Percentiles rank a stretch among this genome's conserved stretches.
phyloP scores from a whole-genome alignment of 2,888 invertebrate genomes.

The Hybos culiciformis region DNA sequence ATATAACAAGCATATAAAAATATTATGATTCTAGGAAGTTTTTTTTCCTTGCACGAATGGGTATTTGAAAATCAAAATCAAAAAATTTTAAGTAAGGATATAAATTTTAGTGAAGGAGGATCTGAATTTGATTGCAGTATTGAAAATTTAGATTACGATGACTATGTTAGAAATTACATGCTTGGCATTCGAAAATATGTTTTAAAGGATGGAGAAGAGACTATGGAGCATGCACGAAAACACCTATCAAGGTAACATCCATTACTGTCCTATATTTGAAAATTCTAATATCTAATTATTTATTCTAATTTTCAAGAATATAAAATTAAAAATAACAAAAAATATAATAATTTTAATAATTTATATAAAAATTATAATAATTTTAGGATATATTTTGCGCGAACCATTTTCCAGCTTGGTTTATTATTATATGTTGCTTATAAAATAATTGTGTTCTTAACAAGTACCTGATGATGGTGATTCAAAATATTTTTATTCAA shows the following conservation, averaged over 20 bases:
- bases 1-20: background rate
- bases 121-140: slow-evolving; percentile 53
- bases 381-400: background rate
- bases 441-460: no score
- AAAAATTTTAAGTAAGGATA: slow-evolving; percentile 41
- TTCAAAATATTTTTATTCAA: no score
- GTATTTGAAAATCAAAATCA: slow-evolving; percentile 55
- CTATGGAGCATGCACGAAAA: slow-evolving; percentile 47
- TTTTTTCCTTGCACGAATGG: slow-evolving; percentile 79
- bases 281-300: no score
- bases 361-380: background rate
- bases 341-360: background rate
- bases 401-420: background rate
- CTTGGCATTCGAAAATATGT: slow-evolving; percentile 71
- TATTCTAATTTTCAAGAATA: no score
- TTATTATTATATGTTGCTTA: background rate
- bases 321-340: background rate
- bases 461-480: no score
- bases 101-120: slow-evolving; percentile 38
- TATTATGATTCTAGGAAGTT: slow-evolving; percentile 38
- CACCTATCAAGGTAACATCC: slow-evolving; percentile 54
- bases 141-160: slow-evolving; percentile 57
- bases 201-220: slow-evolving; percentile 59
- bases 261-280: no score
- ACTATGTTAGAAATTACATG: slow-evolving; percentile 67